phyloP scores from a whole-genome alignment of 2,888 invertebrate species.

The Helicoverpa assulta region DNA sequence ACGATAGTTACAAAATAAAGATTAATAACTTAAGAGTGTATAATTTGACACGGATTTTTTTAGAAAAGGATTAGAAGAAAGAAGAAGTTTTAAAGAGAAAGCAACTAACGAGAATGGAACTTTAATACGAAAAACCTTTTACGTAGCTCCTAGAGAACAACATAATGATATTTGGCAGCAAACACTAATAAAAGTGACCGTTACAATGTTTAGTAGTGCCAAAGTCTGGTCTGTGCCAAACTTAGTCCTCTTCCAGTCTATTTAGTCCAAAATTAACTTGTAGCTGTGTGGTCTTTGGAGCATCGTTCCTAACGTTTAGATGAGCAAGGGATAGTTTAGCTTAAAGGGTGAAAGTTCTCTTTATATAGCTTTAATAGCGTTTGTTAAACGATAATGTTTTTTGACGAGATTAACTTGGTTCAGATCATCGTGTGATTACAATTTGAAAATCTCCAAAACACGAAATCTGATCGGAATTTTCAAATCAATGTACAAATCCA shows the following conservation, averaged over 20 bases:
- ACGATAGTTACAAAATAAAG: too few relatives aligned
- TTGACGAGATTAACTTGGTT: background rate
- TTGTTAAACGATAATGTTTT: background rate
- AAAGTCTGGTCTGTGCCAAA: constrained; percentile 44
- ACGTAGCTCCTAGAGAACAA: constrained; percentile 13
- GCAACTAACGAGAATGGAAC: background rate
- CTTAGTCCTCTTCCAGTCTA: constrained; percentile 27
- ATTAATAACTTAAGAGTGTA: too few relatives aligned
- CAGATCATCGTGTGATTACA: background rate
- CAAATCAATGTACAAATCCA: constrained; percentile 38
- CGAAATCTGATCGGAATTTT: constrained; percentile 29
- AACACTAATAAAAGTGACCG: constrained; percentile 45
- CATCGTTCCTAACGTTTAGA: constrained; percentile 20
- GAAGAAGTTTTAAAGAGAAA: background rate
- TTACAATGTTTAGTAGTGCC: constrained; percentile 37
- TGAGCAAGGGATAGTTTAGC: constrained; percentile 10
- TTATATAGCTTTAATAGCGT: background rate
- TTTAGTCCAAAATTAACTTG: constrained; percentile 45
- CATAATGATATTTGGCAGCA: constrained; percentile 48
- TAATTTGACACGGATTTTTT: too few relatives aligned
- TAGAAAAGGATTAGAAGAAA: too few relatives aligned
- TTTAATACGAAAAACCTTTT: constrained; percentile 12
- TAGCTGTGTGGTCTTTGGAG: constrained; percentile 28
- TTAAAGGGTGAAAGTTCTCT: background rate
- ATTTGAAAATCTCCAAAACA: constrained; percentile 8